Conservation (phyloP, 1,140 invertebrate species). For the Psix sp. region DNA sequence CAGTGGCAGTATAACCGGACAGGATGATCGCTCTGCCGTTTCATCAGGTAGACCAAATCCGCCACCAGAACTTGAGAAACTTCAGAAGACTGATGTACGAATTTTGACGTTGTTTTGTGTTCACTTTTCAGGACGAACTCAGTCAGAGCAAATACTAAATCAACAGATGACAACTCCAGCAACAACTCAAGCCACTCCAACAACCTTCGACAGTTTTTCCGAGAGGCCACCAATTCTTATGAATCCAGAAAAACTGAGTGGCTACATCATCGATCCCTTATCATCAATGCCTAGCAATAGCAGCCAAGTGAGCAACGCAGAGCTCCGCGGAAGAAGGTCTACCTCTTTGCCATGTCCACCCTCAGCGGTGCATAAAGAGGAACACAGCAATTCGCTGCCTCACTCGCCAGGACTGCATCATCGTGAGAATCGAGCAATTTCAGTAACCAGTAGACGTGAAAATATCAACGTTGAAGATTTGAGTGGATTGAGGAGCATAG, state of each 20-base stretch:
- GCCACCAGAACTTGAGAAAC: too few relatives aligned
- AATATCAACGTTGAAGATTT: constrained; percentile 58
- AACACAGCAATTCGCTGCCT: constrained; percentile 73
- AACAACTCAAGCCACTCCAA: constrained; percentile 67
- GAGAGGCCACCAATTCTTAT: constrained; percentile 70
- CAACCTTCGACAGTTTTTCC: constrained; percentile 66
- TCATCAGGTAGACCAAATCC: constrained; percentile 27
- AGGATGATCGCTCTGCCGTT: constrained; percentile 61
- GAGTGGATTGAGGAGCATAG: constrained; percentile 6
- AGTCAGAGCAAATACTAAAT: constrained; percentile 6
- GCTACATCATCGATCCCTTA: constrained; percentile 52
- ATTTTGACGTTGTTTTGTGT: too few relatives aligned
- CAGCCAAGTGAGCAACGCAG: constrained; percentile 18
- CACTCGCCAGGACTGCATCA: constrained; percentile 68
- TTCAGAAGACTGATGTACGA: too few relatives aligned
- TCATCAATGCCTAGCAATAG: background rate
- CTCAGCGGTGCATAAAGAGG: constrained; percentile 59
- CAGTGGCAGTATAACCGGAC: constrained; percentile 68
- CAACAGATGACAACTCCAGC: constrained; percentile 32
- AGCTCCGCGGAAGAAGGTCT: constrained; percentile 68
- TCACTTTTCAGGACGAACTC: background rate
- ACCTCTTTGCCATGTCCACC: constrained; percentile 70
- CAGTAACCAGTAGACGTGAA: constrained; percentile 53
- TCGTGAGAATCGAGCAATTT: constrained; percentile 59
- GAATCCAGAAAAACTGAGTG: constrained; percentile 69